Conservation (phyloP, 2,888 invertebrate genomes). For the Nasonia oneida region DNA sequence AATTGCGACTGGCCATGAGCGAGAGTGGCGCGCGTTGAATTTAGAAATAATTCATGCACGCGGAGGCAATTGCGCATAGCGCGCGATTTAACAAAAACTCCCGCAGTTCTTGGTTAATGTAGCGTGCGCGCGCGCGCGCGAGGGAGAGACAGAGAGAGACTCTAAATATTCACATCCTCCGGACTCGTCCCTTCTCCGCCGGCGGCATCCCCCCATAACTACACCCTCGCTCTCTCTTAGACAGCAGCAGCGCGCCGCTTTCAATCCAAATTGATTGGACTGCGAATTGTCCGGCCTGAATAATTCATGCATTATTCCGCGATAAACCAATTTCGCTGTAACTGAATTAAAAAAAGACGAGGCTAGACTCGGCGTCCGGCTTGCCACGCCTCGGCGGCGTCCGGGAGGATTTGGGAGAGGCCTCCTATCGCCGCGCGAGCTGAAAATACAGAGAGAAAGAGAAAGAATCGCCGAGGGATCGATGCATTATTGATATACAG, state of each 20-base stretch:
- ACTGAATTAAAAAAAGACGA: constrained; percentile 53
- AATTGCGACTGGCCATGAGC: no score
- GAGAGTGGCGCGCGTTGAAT: neutral
- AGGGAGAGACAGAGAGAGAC: neutral
- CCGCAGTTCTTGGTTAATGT: constrained; percentile 55
- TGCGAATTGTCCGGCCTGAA: constrained; percentile 75
- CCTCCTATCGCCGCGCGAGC: neutral
- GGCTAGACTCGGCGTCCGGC: constrained; percentile 56
- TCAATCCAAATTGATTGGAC: constrained; percentile 76
- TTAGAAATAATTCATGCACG: neutral
- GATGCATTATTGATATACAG: constrained; percentile 60
- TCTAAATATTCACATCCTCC: constrained; percentile 52
- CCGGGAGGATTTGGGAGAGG: neutral
- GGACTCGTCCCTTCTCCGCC: neutral
- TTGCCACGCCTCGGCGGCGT: constrained; percentile 9
- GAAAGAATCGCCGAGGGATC: constrained; percentile 39
- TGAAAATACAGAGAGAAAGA: neutral
- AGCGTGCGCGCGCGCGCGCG: neutral
- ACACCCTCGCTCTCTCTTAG: constrained; percentile 23
- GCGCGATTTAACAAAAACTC: constrained; percentile 60
- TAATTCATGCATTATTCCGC: constrained; percentile 76
- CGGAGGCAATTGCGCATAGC: neutral
- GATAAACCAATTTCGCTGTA: constrained; percentile 75
- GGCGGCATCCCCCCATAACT: constrained; percentile 3
- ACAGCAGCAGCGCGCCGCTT: constrained; percentile 57